Evolutionary conservation across 2,888 invertebrate species (phyloP), one percentile per base, ranked within the genome.

Genomic region (Troides oblongomaculatus): DNA sequence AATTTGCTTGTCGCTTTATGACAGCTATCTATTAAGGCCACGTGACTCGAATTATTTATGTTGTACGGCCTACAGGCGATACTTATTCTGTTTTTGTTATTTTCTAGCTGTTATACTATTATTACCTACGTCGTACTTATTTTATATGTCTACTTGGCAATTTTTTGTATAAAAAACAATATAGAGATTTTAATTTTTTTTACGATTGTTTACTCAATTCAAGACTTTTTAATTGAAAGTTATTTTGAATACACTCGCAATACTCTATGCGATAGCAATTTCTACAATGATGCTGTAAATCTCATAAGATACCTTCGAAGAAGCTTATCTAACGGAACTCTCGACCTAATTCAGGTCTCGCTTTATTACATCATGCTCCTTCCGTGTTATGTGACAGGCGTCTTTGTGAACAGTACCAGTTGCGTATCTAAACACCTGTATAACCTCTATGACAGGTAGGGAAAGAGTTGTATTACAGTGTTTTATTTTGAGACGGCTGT

Each of bases 261-360:
- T 14, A 50, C 21, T 8, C 0, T 57, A 21, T n/a, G 68, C 66
- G 68, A 72, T 72, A 69, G 68, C 64, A 69, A 70, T 65, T 69
- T 68, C 70, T 59, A 43, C 62, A 69, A 62, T 62, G 62, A 69
- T 64, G 68, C 64, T 67, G 57, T 71, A 66, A 60, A 68, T 71
- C 70, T 68, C 72, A 73, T 71, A 68, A 70, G 70, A 70, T 70
- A 73, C 73, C 72, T 14, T 50, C 50, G 18, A 18, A 14, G 50
- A 72, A 69, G 67, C 68, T 69, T 71, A 69, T 68, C 72, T 79
- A 79, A 79, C 79, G 79, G 79, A 72, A 76, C 72, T 66, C 10
- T 30, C 73, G 76, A 77, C 78, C 79, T 75, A 77, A 75, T 74
- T 79, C 70, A 77, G 74, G 76, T 77, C 71, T 68, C 63, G 58